A percentile compares a stretch with the other conserved stretches of the same genome.
Conservation (phyloP, 2,797 vertebrate species). For the Gephyroberyx darwinii region DNA sequence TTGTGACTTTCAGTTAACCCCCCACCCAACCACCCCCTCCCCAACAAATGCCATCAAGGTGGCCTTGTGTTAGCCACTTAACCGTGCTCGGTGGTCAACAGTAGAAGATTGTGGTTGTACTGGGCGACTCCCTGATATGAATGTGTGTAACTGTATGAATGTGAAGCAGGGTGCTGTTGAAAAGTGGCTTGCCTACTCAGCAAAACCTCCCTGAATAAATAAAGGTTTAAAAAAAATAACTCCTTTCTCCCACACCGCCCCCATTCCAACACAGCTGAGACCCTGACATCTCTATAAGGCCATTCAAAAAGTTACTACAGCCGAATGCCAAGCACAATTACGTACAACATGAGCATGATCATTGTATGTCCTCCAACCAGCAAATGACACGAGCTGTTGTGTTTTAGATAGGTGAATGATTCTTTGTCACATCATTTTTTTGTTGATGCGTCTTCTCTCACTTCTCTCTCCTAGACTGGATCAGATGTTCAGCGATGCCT, state of each 20-base stretch:
- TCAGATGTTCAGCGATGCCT: slow-evolving; percentile 98
- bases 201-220: slow-evolving; percentile 42
- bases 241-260: slow-evolving; percentile 1
- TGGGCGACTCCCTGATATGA: slow-evolving; percentile 27
- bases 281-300: not conserved
- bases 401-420: no score
- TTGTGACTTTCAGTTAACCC: slow-evolving; percentile 22
- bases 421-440: no score
- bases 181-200: slow-evolving; percentile 40
- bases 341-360: not conserved
- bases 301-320: not conserved
- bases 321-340: not conserved
- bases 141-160: slow-evolving; percentile 40
- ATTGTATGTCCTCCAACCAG: not conserved
- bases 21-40: not conserved
- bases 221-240: slow-evolving; percentile 16
- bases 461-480: slow-evolving; percentile 83
- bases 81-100: slow-evolving; percentile 33
- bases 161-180: slow-evolving; percentile 43
- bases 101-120: slow-evolving; percentile 19
- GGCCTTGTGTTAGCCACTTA: slow-evolving; percentile 39
- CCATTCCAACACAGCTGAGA: not conserved
- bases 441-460: not conserved
- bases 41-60: slow-evolving; percentile 51
- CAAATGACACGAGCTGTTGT: not conserved